A percentile compares a stretch with the other conserved stretches of the same genome.
Evolutionary conservation across 2,113 vertebrate genomes (phyloP).

Genomic region (Gadus chalcogrammus): DNA sequence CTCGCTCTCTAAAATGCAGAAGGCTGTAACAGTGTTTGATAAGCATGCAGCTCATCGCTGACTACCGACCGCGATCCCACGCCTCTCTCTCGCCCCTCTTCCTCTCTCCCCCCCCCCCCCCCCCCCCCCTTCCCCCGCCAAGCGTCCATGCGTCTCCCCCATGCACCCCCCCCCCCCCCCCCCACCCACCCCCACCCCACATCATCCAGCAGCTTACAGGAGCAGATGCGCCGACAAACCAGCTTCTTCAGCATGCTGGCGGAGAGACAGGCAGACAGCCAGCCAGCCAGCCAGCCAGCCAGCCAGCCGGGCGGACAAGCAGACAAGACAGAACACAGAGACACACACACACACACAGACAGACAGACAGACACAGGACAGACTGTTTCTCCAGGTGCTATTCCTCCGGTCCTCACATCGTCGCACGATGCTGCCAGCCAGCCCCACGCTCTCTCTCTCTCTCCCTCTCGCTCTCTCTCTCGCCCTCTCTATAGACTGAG

Average conservation of each 20-base stretch:
- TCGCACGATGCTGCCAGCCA: too few relatives aligned
- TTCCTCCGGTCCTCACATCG: too few relatives aligned
- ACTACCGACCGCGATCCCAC: too few relatives aligned
- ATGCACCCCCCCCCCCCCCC: neutral
- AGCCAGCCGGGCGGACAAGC: constrained; percentile 4
- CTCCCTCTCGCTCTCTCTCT: too few relatives aligned
- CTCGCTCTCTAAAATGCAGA: too few relatives aligned
- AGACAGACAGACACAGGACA: constrained; percentile 7
- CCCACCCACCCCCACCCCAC: neutral
- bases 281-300: constrained; percentile 2
- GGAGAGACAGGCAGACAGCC: constrained; percentile 36
- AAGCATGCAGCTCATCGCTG: too few relatives aligned
- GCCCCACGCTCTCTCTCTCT: too few relatives aligned
- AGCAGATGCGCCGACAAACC: constrained; percentile 81
- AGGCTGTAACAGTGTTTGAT: too few relatives aligned
- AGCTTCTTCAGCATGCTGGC: constrained; percentile 80
- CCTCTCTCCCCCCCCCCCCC: neutral
- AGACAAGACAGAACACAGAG: constrained; percentile 9
- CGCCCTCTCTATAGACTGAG: too few relatives aligned
- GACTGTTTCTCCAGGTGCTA: too few relatives aligned
- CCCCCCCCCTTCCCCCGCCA: neutral
- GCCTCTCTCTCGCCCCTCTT: neutral
- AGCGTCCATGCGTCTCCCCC: constrained; percentile 11
- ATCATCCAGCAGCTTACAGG: constrained; percentile 72
- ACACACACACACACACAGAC: neutral